These are phyloP conservation scores for Noturus placidus DNA, from an alignment of 2,113 vertebrate genomes.

Conservation along the genomic window DNA sequence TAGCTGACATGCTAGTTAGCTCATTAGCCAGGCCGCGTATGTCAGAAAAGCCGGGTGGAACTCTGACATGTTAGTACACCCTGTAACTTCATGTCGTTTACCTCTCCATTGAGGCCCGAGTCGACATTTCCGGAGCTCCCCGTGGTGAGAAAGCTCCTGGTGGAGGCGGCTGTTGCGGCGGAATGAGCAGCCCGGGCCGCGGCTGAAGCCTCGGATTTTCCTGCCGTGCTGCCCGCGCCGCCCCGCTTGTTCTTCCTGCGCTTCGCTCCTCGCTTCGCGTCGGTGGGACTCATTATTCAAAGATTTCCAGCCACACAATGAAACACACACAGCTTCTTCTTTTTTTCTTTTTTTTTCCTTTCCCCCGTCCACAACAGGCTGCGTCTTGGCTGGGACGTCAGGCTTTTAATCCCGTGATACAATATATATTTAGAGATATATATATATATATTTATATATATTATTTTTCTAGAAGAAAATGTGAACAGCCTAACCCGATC, in stretches of 20 bases:
- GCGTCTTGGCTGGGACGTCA: conserved; percentile 60
- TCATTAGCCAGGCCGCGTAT: background rate
- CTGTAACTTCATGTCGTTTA: conserved; percentile 55
- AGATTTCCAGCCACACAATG: conserved; percentile 43
- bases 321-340: conserved; percentile 61
- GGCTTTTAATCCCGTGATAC: conserved; percentile 46
- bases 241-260: conserved; percentile 96
- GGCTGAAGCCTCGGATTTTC: conserved; percentile 75
- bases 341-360: too few relatives aligned
- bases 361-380: conserved; percentile 56
- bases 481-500: conserved; percentile 60
- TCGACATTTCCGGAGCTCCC: conserved; percentile 62
- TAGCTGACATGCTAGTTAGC: background rate
- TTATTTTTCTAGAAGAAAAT: conserved; percentile 62
- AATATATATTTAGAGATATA: conserved; percentile 43
- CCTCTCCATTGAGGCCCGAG: conserved; percentile 74
- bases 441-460: conserved; percentile 55
- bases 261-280: conserved; percentile 93
- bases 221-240: conserved; percentile 77
- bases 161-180: conserved; percentile 68
- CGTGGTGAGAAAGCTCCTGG: conserved; percentile 70
- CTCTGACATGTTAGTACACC: background rate
- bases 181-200: conserved; percentile 75
- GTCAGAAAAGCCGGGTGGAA: conserved; percentile 13
- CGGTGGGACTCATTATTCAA: conserved; percentile 85